phyloP scores from a whole-genome alignment of 2,797 vertebrate species.

The Sebastes iracundus region DNA sequence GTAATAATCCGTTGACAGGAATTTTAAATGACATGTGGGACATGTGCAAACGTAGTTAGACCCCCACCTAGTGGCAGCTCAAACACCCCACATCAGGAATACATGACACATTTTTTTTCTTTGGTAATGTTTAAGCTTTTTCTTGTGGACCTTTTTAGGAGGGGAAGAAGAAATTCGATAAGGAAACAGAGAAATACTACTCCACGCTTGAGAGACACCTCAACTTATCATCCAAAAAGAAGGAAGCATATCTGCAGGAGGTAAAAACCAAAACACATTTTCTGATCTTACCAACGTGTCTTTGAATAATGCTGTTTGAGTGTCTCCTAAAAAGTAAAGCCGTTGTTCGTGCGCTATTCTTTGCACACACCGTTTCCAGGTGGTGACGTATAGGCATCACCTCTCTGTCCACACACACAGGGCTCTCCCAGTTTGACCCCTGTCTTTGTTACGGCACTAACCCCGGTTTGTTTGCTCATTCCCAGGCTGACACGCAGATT shows the following conservation, averaged over 20 bases:
- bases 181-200: conserved; percentile 98
- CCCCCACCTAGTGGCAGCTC: conserved; percentile 75
- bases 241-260: conserved; percentile 97
- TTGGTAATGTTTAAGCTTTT: conserved; percentile 10
- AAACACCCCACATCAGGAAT: conserved; percentile 5
- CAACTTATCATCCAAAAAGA: conserved; percentile 97
- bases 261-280: conserved; percentile 80
- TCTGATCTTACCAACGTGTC: conserved; percentile 29
- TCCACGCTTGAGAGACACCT: conserved; percentile 96
- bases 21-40: conserved; percentile 31
- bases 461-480: conserved; percentile 61
- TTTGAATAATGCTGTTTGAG: conserved; percentile 53
- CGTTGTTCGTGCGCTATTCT: conserved; percentile 10
- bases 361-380: conserved; percentile 28
- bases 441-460: conserved; percentile 33
- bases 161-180: conserved; percentile 99
- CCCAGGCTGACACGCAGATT: conserved; percentile 93
- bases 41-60: conserved; percentile 55
- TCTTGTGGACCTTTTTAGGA: conserved; percentile 78
- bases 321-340: conserved; percentile 35
- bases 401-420: conserved; percentile 24
- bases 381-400: conserved; percentile 44
- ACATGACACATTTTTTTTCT: not conserved
- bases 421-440: conserved; percentile 3
- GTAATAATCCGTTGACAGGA: conserved; percentile 52